Evolutionary conservation across 2,888 invertebrate species (phyloP), one percentile per base, ranked within the genome.

Genomic region (Aromia moschata): DNA sequence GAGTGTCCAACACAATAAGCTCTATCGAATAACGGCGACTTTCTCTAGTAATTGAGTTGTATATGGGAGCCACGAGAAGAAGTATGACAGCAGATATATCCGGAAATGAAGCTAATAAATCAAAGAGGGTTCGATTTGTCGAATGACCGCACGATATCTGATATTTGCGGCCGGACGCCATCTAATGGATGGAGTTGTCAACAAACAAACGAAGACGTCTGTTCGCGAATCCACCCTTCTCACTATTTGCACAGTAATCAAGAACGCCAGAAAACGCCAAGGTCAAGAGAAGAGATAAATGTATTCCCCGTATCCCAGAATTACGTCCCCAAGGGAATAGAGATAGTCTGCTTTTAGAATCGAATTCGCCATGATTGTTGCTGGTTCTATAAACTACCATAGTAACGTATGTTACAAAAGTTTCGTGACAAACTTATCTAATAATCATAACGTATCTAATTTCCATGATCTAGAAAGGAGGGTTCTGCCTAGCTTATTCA

Each of bases 51-150:
- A 73, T 73, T 73, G 73, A 73, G 72, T 72, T 73, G 72, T 66
- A 67, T 64, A 61, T 59, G 58, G 53, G 64, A 58, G 62, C 47
- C 60, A 60, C 51, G 68, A 70, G 71, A 72, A 72, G 65, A 70
- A 73, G 70, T 72, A 73, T 70, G 72, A 72, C 69, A 69, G 70
- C 64, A 64, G 68, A 71, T 70, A 73, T 70, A 71, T 67, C 70
- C 72, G 74, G 77, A 80, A 80, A 80, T 79, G 78, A 78, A 79
- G 75, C 73, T 75, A 79, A 80, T 80, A 80, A 80, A 80, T 80
- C 80, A 80, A 79, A 80, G 75, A 74, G 74, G 74, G 75, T 69
- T 77, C 78, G 79, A 79, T 80, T 79, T 79, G 78, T 79, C 78
- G 74, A 77, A 70, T 77, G 77, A 77, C 77, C 78, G 70, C 71